Conservation (phyloP, 2,888 invertebrate species). For the Gymnoscelis rufifasciata region DNA sequence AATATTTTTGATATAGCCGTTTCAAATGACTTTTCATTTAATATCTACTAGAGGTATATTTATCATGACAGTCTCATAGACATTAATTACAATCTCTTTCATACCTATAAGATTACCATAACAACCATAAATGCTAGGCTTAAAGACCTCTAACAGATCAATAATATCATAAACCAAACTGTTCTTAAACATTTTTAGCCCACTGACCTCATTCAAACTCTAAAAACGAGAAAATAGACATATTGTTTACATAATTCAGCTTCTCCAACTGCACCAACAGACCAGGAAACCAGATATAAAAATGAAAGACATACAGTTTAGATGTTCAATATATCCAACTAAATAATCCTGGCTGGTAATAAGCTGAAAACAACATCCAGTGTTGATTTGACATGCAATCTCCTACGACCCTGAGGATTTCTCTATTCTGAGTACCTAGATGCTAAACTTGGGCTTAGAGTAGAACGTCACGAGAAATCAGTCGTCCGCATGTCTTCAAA, state of each 20-base stretch:
- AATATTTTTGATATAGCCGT: no score
- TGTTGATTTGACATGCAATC: constrained; percentile 36
- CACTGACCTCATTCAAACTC: constrained; percentile 19
- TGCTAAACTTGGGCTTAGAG: constrained; percentile 22
- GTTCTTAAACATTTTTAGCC: constrained; percentile 14
- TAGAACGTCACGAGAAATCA: constrained; percentile 42
- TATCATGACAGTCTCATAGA: no score
- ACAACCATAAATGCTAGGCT: no score
- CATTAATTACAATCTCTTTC: no score
- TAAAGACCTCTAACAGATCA: no score
- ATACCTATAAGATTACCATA: no score
- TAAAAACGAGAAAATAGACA: constrained; percentile 1
- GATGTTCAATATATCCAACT: constrained; percentile 2
- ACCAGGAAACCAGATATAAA: constrained; percentile 8
- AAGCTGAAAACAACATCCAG: constrained; percentile 19
- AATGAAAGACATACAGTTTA: constrained; percentile 3
- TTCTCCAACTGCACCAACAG: constrained; percentile 1
- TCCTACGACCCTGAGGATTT: constrained; percentile 39
- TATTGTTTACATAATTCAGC: constrained; percentile 2
- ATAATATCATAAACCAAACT: no score
- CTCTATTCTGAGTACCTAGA: constrained; percentile 33
- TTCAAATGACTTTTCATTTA: no score
- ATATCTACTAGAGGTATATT: no score
- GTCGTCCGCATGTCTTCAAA: constrained; percentile 37
- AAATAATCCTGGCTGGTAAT: constrained; percentile 10